These are phyloP conservation scores for Helarctos malayanus DNA, from an alignment of 2,797 vertebrate species.

Conservation along the genomic window DNA sequence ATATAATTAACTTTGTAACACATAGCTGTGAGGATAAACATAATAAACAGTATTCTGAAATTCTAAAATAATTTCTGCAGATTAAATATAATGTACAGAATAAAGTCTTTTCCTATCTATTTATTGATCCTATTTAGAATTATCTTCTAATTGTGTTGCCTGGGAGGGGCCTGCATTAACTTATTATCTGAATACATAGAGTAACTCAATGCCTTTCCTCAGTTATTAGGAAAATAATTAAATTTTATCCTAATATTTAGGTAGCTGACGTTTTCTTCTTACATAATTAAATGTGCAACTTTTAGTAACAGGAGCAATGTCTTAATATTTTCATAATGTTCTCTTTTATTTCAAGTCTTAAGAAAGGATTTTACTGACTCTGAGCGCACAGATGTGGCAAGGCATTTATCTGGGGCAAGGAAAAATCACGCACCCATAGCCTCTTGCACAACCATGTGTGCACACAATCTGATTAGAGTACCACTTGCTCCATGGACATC, in stretches of 20 bases:
- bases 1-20: neutral
- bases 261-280: neutral
- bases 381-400: neutral
- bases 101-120: neutral
- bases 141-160: slow-evolving; percentile 21
- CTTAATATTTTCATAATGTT: neutral
- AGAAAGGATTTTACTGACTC: neutral
- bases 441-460: slow-evolving; percentile 44
- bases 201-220: neutral
- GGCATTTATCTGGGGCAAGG: neutral
- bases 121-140: neutral
- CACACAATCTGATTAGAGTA: slow-evolving; percentile 23
- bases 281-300: neutral
- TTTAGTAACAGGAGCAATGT: neutral
- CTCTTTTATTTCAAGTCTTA: slow-evolving; percentile 28
- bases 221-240: slow-evolving; percentile 41
- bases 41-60: slow-evolving; percentile 24
- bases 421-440: neutral
- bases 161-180: neutral
- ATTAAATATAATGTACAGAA: neutral
- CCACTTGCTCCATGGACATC: neutral
- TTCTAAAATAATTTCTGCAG: slow-evolving; percentile 28
- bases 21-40: neutral
- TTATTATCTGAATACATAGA: slow-evolving; percentile 28
- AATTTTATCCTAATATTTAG: slow-evolving; percentile 8